Conservation (phyloP, 1,140 invertebrate genomes). For the Trichogramma pretiosum region DNA sequence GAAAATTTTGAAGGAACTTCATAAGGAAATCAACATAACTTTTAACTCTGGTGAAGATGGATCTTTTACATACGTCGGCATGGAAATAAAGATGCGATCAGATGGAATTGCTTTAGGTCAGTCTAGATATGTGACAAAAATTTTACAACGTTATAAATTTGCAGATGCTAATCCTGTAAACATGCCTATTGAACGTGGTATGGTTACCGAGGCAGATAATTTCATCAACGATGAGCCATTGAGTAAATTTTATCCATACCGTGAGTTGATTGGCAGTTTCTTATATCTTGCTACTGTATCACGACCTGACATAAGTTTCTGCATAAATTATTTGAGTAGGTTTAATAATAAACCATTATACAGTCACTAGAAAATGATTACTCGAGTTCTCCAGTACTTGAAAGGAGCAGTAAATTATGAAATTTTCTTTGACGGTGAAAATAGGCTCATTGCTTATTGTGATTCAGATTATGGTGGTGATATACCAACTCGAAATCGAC, state of each 20-base stretch:
- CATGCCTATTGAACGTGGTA: slow-evolving; percentile 23
- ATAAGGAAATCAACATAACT: too few species aligned
- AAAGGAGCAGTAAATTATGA: slow-evolving; percentile 26
- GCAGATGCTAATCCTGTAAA: neutral
- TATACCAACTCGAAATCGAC: slow-evolving; percentile 5
- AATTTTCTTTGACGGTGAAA: neutral
- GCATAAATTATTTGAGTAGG: too few species aligned
- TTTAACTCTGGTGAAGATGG: neutral
- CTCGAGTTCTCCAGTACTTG: slow-evolving; percentile 33
- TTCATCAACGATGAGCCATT: too few species aligned
- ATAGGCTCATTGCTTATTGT: neutral
- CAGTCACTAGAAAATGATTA: slow-evolving; percentile 29
- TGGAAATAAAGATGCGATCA: neutral
- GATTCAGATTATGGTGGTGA: slow-evolving; percentile 18
- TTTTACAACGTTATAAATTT: neutral
- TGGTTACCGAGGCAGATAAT: too few species aligned
- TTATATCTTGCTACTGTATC: slow-evolving; percentile 33
- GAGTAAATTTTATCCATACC: too few species aligned
- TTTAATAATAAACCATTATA: slow-evolving; percentile 24
- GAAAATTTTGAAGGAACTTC: too few species aligned
- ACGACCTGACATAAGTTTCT: too few species aligned
- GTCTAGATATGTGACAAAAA: too few species aligned
- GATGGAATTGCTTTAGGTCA: slow-evolving; percentile 10
- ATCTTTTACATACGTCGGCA: slow-evolving; percentile 8
- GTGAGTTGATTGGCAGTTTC: slow-evolving; percentile 34